These are phyloP conservation scores for Nemotelus pantherinus DNA, from an alignment of 2,888 invertebrate genomes.

Conservation along the genomic window DNA sequence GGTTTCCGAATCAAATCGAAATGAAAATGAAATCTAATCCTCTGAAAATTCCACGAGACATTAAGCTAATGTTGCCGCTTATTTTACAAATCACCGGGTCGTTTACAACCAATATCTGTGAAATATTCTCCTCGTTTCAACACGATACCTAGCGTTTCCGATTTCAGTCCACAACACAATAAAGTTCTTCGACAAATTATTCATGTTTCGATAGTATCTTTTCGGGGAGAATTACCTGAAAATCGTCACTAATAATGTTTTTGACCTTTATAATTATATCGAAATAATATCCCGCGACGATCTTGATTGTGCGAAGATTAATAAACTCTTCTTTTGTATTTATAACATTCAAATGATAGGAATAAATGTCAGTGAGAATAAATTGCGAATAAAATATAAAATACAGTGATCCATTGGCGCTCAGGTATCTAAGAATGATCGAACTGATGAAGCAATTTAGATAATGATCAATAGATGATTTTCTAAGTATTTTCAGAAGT, in stretches of 20 bases:
- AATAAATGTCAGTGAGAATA: constrained; percentile 13
- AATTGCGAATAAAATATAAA: not conserved
- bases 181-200: constrained; percentile 24
- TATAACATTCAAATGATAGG: not conserved
- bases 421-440: not conserved
- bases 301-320: constrained; percentile 15
- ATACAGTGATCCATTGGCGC: no score
- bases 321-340: constrained; percentile 21
- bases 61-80: no score
- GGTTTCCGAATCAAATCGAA: no score
- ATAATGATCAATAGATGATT: constrained; percentile 11
- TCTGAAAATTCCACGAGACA: no score
- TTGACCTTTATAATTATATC: constrained; percentile 17
- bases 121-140: not conserved
- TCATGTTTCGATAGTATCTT: constrained; percentile 8
- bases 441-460: constrained; percentile 37
- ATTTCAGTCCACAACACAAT: not conserved
- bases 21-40: no score
- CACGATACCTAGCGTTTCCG: not conserved
- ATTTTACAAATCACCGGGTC: no score
- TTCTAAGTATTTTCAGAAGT: constrained; percentile 8
- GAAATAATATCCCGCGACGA: not conserved
- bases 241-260: constrained; percentile 19
- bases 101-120: not conserved
- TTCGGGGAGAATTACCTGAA: not conserved